Conservation (phyloP, 1,140 invertebrate genomes). For the Acyrthosiphon pisum region DNA sequence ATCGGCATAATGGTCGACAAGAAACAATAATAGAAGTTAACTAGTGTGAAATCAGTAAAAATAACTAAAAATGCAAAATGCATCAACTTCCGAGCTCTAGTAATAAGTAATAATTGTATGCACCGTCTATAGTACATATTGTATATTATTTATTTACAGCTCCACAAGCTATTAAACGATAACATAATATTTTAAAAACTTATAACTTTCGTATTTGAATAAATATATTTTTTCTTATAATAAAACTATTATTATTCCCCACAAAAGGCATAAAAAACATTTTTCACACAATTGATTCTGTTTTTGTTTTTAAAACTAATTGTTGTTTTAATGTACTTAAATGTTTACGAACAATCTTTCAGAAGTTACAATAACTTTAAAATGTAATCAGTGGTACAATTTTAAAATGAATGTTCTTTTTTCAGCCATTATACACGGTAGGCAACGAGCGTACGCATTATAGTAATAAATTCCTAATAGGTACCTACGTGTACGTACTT, state of each 20-base stretch:
- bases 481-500: not conserved
- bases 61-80: too few species aligned
- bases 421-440: not conserved
- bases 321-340: not conserved
- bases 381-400: not conserved
- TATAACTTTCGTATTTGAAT: not conserved
- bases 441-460: not conserved
- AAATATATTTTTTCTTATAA: not conserved
- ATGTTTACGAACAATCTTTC: not conserved
- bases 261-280: not conserved
- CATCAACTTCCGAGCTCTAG: too few species aligned
- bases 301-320: not conserved
- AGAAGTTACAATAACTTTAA: not conserved
- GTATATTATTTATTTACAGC: not conserved
- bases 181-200: not conserved
- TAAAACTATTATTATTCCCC: not conserved
- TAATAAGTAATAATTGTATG: not conserved
- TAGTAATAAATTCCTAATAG: not conserved
- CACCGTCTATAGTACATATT: not conserved
- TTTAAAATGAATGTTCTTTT: not conserved
- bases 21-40: too few species aligned
- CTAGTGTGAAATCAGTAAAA: too few species aligned
- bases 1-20: too few species aligned
- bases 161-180: not conserved
- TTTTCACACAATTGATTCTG: not conserved